These are phyloP conservation scores for Sinosuthora webbiana DNA, from an alignment of 2,113 vertebrate genomes.

Conservation along the genomic window DNA sequence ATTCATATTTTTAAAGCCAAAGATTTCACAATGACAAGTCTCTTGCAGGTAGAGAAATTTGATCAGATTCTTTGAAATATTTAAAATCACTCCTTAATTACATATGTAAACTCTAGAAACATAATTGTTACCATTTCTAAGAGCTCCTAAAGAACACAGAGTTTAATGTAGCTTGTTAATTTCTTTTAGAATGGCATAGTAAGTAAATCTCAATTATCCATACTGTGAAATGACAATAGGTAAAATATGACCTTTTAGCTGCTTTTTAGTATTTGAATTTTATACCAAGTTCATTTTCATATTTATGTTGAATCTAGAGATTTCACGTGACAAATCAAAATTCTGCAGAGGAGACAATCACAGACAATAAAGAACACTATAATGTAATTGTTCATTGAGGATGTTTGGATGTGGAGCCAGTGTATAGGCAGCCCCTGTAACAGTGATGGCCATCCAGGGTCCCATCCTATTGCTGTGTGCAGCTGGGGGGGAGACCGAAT, in stretches of 20 bases:
- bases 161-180: background rate
- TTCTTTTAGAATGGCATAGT: background rate
- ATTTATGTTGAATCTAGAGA: background rate
- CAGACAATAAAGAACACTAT: background rate
- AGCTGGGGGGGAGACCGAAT: no score
- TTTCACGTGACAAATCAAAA: background rate
- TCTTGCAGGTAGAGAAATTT: background rate
- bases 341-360: background rate
- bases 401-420: background rate
- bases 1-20: background rate
- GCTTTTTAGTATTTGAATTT: background rate
- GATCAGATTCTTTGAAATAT: background rate
- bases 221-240: background rate
- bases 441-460: fast-evolving
- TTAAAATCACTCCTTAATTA: background rate
- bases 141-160: background rate
- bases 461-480: background rate
- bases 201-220: background rate
- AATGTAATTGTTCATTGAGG: background rate
- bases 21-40: background rate
- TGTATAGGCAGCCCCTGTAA: fast-evolving
- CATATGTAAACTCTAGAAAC: background rate
- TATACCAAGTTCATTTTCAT: background rate
- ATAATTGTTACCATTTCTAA: background rate
- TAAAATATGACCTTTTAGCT: background rate